Conservation (phyloP, 2,888 invertebrate species). For the Lasioglossum vierecki region DNA sequence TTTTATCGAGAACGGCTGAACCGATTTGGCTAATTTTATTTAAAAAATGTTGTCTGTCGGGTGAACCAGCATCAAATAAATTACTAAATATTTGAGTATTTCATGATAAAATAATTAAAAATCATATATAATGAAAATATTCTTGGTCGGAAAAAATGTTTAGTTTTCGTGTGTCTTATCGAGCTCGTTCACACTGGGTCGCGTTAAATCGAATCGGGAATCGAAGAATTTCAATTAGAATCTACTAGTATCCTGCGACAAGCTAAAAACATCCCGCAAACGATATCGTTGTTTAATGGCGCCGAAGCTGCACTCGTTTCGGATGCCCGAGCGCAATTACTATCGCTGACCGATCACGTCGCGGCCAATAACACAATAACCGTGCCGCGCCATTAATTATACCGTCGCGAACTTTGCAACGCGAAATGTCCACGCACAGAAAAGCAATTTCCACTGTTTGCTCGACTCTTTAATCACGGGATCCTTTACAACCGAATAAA, state of each 20-base stretch:
- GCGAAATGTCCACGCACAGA: conserved; percentile 40
- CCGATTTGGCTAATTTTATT: too few species aligned
- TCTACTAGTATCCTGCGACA: too few species aligned
- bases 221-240: conserved; percentile 27
- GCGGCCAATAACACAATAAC: conserved; percentile 56
- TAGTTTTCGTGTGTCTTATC: neutral
- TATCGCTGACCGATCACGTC: conserved; percentile 47
- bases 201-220: neutral
- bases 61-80: too few species aligned
- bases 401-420: conserved; percentile 29
- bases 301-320: conserved; percentile 23
- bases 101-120: too few species aligned
- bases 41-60: too few species aligned
- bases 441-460: conserved; percentile 57
- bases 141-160: too few species aligned
- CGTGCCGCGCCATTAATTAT: conserved; percentile 52
- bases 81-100: too few species aligned
- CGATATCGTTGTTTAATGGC: conserved; percentile 17
- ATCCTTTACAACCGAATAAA: conserved; percentile 53
- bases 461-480: conserved; percentile 47
- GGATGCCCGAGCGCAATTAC: conserved; percentile 34
- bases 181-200: neutral
- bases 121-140: too few species aligned
- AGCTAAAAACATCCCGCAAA: neutral
- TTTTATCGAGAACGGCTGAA: too few species aligned